These are phyloP conservation scores for Prenolepis imparis DNA, from an alignment of 2,888 invertebrate species.

Conservation along the genomic window DNA sequence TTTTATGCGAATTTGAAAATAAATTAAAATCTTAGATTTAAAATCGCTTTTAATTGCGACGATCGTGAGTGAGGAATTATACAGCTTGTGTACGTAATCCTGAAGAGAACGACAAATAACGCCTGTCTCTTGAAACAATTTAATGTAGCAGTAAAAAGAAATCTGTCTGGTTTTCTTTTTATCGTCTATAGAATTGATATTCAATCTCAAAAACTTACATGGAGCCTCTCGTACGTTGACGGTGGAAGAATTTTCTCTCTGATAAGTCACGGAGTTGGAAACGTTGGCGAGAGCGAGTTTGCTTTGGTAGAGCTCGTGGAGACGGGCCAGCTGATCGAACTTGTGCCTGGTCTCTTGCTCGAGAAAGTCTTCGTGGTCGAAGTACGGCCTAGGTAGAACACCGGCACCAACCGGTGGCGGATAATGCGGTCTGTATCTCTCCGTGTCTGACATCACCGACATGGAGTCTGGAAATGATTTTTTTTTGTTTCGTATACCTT, in stretches of 20 bases:
- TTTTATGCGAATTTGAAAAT: background rate
- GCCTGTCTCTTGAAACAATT: background rate
- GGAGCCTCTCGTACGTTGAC: constrained; percentile 82
- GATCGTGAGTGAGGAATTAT: background rate
- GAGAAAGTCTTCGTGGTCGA: constrained; percentile 87
- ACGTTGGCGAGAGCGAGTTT: constrained; percentile 92
- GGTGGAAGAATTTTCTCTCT: constrained; percentile 85
- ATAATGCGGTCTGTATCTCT: constrained; percentile 84
- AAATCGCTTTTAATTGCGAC: background rate
- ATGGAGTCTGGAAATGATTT: constrained; percentile 85
- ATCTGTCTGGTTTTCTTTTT: constrained; percentile 28
- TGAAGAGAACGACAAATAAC: constrained; percentile 4
- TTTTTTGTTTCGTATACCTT: constrained; percentile 7
- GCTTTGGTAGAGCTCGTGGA: constrained; percentile 94
- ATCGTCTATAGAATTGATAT: background rate
- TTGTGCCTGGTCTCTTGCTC: constrained; percentile 87
- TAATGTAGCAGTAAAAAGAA: background rate
- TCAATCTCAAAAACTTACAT: constrained; percentile 79
- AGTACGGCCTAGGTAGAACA: constrained; percentile 83
- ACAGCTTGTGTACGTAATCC: background rate
- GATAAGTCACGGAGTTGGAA: constrained; percentile 89
- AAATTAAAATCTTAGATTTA: background rate
- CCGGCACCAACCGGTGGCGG: constrained; percentile 81
- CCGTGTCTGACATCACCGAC: constrained; percentile 86
- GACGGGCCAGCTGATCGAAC: constrained; percentile 93